A percentile compares a stretch with the other conserved stretches of the same genome.
phyloP scores from a whole-genome alignment of 2,888 invertebrate genomes.

The Lochmaea crataegi region DNA sequence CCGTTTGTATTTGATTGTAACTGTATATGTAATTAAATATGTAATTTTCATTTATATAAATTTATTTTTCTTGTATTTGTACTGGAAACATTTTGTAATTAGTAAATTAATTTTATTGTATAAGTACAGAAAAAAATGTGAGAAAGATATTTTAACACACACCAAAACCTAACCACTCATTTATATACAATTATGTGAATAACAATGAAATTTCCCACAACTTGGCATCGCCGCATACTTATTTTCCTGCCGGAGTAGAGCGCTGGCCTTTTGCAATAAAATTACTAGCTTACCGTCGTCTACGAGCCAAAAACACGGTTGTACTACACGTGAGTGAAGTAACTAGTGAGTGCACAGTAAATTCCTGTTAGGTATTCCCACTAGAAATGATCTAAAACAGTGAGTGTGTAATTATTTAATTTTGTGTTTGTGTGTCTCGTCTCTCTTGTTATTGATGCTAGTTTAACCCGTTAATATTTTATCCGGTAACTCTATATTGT shows the following conservation, averaged over 20 bases:
- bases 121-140: too few species aligned
- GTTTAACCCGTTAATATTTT: background rate
- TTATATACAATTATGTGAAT: too few species aligned
- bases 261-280: conserved; percentile 12
- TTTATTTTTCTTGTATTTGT: too few species aligned
- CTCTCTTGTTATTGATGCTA: background rate
- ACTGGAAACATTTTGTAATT: too few species aligned
- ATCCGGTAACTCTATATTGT: background rate
- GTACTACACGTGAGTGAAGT: conserved; percentile 9
- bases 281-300: background rate
- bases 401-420: background rate
- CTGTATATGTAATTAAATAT: too few species aligned
- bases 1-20: too few species aligned
- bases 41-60: too few species aligned
- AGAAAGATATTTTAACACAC: too few species aligned
- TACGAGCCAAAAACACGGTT: background rate
- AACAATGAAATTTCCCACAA: background rate
- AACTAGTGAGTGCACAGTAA: background rate
- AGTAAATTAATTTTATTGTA: too few species aligned
- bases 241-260: background rate
- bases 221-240: conserved; percentile 4
- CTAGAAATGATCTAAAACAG: conserved; percentile 5
- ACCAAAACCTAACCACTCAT: too few species aligned
- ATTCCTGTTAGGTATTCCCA: background rate
- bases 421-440: background rate